These are phyloP conservation scores for Prolemur simus DNA, from an alignment of 2,113 vertebrate genomes.

Conservation along the genomic window DNA sequence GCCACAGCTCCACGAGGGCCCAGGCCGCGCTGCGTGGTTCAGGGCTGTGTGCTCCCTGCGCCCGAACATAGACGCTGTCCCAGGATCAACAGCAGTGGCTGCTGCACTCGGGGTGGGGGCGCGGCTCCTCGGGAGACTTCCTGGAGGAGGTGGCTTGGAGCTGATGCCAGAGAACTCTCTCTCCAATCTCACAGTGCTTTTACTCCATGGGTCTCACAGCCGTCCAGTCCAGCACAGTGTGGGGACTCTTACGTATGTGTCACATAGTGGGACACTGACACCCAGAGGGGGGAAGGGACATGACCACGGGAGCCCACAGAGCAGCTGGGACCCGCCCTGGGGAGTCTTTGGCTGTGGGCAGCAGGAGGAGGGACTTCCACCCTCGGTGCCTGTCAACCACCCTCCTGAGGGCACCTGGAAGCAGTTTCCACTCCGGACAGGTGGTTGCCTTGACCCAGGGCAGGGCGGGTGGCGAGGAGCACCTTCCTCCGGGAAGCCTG, in stretches of 20 bases:
- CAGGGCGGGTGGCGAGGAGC: not conserved
- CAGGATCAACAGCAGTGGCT: not conserved
- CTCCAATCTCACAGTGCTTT: not conserved
- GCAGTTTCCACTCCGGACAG: constrained; percentile 56
- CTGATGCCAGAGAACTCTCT: not conserved
- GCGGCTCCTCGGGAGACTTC: not conserved
- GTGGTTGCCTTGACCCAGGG: constrained; percentile 62
- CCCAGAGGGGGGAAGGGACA: no score
- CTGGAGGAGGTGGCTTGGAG: not conserved
- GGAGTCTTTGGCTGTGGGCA: not conserved
- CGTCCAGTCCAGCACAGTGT: no score
- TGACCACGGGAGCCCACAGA: not conserved
- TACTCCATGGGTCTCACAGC: not conserved
- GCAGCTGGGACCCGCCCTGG: not conserved
- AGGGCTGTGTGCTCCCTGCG: no score
- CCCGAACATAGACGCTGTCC: not conserved
- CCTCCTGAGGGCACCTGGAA: not conserved
- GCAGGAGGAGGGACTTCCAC: not conserved
- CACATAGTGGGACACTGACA: not conserved
- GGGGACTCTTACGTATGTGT: not conserved
- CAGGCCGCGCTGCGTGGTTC: rapidly evolving
- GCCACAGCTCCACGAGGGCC: not conserved
- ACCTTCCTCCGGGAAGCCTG: not conserved
- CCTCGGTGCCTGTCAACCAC: not conserved
- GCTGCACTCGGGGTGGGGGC: not conserved